A percentile compares a stretch with the other conserved stretches of the same genome.
Conservation (phyloP, 2,888 invertebrate genomes). For the Clunio marinus region DNA sequence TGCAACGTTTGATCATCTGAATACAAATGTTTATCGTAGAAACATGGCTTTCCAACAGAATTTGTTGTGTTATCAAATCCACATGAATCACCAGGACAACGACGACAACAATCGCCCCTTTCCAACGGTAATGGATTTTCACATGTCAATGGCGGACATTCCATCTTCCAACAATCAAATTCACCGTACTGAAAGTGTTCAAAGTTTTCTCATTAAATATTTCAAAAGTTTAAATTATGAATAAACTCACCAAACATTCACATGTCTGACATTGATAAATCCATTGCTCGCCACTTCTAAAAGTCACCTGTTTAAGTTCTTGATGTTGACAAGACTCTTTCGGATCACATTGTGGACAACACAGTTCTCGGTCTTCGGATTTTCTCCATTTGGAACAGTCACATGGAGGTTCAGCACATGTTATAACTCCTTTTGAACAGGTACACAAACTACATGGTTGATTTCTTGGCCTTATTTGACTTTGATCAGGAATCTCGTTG, state of each 20-base stretch:
- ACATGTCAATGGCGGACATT: slow-evolving; percentile 70
- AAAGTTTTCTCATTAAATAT: slow-evolving; percentile 12
- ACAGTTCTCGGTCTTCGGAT: slow-evolving; percentile 57
- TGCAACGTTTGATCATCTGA: slow-evolving; percentile 58
- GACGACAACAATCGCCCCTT: slow-evolving; percentile 67
- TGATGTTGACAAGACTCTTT: slow-evolving; percentile 72
- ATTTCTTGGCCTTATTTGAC: slow-evolving; percentile 54
- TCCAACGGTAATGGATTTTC: slow-evolving; percentile 57
- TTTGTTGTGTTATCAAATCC: slow-evolving; percentile 48
- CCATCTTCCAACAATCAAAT: slow-evolving; percentile 83
- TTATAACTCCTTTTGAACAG: slow-evolving; percentile 59
- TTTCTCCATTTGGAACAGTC: slow-evolving; percentile 55
- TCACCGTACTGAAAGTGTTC: slow-evolving; percentile 64
- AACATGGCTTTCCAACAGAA: slow-evolving; percentile 56
- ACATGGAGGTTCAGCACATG: slow-evolving; percentile 65
- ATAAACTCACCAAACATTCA: slow-evolving; percentile 71
- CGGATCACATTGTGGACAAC: slow-evolving; percentile 78
- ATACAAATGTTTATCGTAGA: slow-evolving; percentile 58
- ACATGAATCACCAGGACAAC: slow-evolving; percentile 63
- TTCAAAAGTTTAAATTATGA: background rate
- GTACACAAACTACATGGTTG: slow-evolving; percentile 53
- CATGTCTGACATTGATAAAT: slow-evolving; percentile 88
- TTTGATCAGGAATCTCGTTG: slow-evolving; percentile 59
- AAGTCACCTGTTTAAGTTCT: slow-evolving; percentile 68
- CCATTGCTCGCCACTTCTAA: slow-evolving; percentile 81